These are phyloP conservation scores for Dolichopus griseipennis DNA, from an alignment of 2,888 invertebrate genomes.

Conservation along the genomic window DNA sequence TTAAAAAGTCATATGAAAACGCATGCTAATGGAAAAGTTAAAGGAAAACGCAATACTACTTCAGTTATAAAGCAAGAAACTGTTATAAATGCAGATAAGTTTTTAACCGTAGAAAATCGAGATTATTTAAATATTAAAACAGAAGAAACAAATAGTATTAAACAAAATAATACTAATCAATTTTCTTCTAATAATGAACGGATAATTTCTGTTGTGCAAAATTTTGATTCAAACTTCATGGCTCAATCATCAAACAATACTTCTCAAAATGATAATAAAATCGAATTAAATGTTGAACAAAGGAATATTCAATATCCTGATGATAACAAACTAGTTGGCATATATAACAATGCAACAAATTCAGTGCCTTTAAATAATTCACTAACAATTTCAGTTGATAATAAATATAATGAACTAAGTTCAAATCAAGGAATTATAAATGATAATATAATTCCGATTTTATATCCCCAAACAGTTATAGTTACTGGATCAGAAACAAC, in stretches of 20 bases:
- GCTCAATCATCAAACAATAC: not conserved
- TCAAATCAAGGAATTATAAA: not conserved
- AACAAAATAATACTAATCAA: not conserved
- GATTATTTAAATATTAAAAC: not conserved
- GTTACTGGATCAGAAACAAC: not conserved
- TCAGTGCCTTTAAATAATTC: not conserved
- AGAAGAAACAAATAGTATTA: not conserved
- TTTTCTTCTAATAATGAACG: not conserved
- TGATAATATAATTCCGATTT: not conserved
- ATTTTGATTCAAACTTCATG: too few species aligned
- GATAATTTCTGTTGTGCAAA: not conserved
- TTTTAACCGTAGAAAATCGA: not conserved
- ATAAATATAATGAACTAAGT: not conserved
- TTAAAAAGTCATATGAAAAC: constrained; percentile 7
- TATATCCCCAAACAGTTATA: not conserved
- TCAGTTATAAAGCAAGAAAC: not conserved
- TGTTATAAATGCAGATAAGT: too few species aligned
- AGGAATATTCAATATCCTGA: not conserved
- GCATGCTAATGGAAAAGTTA: constrained; percentile 8
- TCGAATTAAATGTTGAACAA: not conserved
- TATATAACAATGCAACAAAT: not conserved
- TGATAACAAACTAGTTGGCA: not conserved
- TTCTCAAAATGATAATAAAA: not conserved
- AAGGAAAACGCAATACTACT: not conserved
- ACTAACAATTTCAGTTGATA: not conserved